Evolutionary conservation across 2,797 vertebrate genomes (phyloP).

Genomic region (Pygocentrus nattereri): DNA sequence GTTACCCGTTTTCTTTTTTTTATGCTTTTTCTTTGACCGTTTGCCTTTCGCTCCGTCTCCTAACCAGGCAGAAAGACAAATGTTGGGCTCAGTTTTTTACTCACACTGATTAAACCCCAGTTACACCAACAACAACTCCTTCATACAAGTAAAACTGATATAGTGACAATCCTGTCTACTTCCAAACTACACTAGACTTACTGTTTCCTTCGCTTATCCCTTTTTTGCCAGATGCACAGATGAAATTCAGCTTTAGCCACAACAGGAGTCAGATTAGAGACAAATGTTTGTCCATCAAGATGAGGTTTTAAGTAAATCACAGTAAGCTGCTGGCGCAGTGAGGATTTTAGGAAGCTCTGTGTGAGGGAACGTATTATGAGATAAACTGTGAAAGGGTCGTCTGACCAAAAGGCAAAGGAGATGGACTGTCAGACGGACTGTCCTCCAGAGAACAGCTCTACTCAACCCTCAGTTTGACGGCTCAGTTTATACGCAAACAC

Average conservation of each 20-base stretch:
- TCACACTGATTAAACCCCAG: too few species aligned
- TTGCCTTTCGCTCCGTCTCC: constrained; percentile 68
- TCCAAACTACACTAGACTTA: not conserved
- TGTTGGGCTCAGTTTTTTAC: not conserved
- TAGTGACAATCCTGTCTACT: not conserved
- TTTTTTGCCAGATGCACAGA: not conserved
- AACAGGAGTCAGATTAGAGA: not conserved
- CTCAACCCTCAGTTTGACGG: not conserved
- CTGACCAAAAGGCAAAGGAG: not conserved
- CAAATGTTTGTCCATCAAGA: not conserved
- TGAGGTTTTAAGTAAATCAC: not conserved
- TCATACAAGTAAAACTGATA: not conserved
- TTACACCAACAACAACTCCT: not conserved
- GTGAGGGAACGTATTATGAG: not conserved
- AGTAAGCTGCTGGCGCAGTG: not conserved
- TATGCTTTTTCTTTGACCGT: constrained; percentile 62
- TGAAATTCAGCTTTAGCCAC: not conserved
- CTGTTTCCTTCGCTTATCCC: not conserved
- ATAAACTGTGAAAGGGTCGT: not conserved
- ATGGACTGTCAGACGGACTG: not conserved
- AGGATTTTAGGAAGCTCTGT: not conserved
- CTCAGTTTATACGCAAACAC: not conserved
- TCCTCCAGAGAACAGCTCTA: not conserved
- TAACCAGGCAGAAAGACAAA: constrained; percentile 52
- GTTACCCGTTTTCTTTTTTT: constrained; percentile 60